Base-by-base conservation (phyloP, 2,888 invertebrate genomes). In the Drosophila affinis region DNA sequence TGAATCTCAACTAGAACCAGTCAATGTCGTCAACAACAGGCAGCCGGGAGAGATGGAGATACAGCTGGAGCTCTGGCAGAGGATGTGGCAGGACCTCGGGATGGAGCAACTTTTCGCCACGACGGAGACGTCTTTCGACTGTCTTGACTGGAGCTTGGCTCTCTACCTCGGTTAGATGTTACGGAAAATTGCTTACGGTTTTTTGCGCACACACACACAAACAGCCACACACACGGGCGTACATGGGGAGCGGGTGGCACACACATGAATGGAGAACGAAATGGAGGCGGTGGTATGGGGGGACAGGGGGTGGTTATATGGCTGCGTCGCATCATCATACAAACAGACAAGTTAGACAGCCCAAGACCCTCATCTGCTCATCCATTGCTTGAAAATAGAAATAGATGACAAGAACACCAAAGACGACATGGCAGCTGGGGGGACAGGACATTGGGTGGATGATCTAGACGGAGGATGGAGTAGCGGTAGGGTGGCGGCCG, bases 161-260 rank as follows among this genome's bases (percentile, higher is more conserved):
- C 77, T 64, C 75, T 60, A 79, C 75, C 75, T 76, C 77, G 76
- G 85, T 84, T 87, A 87, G 86, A 87, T 87, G 86, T 85, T 87
- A 85, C 86, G 88, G 89, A 87, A 87, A 87, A 87, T 87, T 87
- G 86, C 86, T 87, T 87, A 82, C 82, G 80, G 85, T 87, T 89
- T 87, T 89, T 87, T 89, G 83, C 79, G 72, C 79, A 78, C 78
- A 78, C 77, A 56, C 52, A 62, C 62, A 64, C 54, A 63, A 7
- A 29, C 27, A 27, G 27, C 27, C 62, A 52, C 72, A 54, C 71
- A 69, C 51, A 72, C 67, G 57, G 62, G 65, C 58, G 61, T 72
- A 75, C 72, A 61, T 56, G 34, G 17, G 47, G 68, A 63, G 49
- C 53, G 39, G 59, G 72, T 76, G 47, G 49, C 56, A 70, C 85